Conservation (phyloP, 2,888 invertebrate species). For the Charanyca ferruginea region DNA sequence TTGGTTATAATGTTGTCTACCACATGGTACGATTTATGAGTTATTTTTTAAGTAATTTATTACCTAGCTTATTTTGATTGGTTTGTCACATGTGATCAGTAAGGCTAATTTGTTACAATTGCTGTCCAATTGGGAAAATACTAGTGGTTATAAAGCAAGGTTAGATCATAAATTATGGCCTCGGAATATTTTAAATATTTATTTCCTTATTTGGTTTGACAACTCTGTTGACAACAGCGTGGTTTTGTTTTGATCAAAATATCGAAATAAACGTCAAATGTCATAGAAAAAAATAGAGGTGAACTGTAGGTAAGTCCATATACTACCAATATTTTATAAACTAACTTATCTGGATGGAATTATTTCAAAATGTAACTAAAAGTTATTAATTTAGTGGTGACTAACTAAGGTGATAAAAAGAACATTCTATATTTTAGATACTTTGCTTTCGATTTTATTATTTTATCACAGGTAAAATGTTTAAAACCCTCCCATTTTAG, state of each 20-base stretch:
- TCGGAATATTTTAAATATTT: slow-evolving; percentile 36
- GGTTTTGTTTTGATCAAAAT: slow-evolving; percentile 30
- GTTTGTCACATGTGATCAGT: slow-evolving; percentile 37
- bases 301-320: neutral
- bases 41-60: slow-evolving; percentile 29
- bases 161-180: slow-evolving; percentile 51
- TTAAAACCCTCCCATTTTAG: neutral
- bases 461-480: too few relatives aligned
- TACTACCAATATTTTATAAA: neutral
- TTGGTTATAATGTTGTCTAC: slow-evolving; percentile 46
- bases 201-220: neutral
- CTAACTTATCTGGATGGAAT: neutral
- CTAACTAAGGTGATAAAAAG: too few relatives aligned
- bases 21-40: slow-evolving; percentile 59
- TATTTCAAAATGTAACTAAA: neutral
- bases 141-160: slow-evolving; percentile 38
- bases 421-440: too few relatives aligned
- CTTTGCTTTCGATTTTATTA: neutral
- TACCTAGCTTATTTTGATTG: slow-evolving; percentile 4
- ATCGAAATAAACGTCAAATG: slow-evolving; percentile 25
- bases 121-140: slow-evolving; percentile 22
- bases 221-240: slow-evolving; percentile 33
- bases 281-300: neutral
- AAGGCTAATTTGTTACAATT: slow-evolving; percentile 37
- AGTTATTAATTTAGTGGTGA: too few relatives aligned